Conservation (phyloP, 2,797 vertebrate species). For the Cyprinella venusta region DNA sequence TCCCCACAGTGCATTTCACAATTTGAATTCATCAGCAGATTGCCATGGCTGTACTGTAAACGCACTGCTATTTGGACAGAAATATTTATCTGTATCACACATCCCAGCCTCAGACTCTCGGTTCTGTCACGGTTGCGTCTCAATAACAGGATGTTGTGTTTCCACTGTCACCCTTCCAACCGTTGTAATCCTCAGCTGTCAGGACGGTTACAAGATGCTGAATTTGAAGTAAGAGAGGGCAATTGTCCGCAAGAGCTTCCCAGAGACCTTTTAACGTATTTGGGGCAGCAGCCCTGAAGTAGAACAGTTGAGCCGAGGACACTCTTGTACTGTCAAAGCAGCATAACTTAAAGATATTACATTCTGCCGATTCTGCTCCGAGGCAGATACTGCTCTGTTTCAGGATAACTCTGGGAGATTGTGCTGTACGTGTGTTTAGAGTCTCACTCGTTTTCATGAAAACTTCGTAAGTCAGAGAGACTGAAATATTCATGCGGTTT, state of each 20-base stretch:
- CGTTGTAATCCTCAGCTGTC: neutral
- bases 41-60: neutral
- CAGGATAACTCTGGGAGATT: neutral
- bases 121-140: constrained; percentile 6
- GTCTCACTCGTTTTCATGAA: constrained; percentile 29
- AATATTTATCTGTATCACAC: neutral
- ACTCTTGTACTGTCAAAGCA: constrained; percentile 7
- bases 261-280: constrained; percentile 12
- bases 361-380: constrained; percentile 10
- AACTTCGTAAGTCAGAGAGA: constrained; percentile 12
- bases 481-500: constrained; percentile 57
- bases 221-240: constrained; percentile 14
- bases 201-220: neutral
- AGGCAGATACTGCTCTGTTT: too few relatives aligned
- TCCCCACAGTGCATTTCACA: neutral
- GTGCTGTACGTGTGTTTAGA: neutral
- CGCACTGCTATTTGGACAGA: neutral
- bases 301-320: constrained; percentile 21
- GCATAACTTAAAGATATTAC: constrained; percentile 8
- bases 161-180: neutral
- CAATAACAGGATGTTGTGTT: constrained; percentile 21
- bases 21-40: constrained; percentile 1
- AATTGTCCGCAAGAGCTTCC: neutral
- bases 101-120: neutral
- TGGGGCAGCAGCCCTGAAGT: constrained; percentile 1